A percentile compares a stretch with the other conserved stretches of the same genome.
Conservation (phyloP, 2,113 vertebrate species). For the Chauna torquata region DNA sequence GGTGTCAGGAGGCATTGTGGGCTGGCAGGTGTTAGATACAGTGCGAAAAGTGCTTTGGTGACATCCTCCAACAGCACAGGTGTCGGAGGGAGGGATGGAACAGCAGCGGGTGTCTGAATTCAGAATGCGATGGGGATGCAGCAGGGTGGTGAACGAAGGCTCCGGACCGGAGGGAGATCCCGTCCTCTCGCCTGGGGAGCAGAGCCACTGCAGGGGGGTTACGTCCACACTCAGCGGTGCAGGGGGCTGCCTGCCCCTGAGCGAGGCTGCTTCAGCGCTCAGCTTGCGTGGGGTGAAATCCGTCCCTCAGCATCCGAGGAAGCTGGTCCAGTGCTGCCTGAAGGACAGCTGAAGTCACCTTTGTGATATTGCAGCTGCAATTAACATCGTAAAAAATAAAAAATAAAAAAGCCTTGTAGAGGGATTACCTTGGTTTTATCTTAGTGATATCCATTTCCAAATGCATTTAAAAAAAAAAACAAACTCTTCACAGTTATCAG, state of each 20-base stretch:
- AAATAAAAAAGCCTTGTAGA: not conserved
- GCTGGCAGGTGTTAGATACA: not conserved
- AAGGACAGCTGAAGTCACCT: not conserved
- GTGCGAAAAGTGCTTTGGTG: not conserved
- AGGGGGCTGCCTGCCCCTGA: not conserved
- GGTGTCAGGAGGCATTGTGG: not conserved
- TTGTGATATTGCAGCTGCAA: not conserved
- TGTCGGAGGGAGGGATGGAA: not conserved
- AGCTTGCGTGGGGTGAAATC: not conserved
- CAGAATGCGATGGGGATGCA: not conserved
- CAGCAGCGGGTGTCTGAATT: not conserved
- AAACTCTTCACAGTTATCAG: not conserved
- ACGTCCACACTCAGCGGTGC: not conserved
- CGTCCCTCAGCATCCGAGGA: not conserved
- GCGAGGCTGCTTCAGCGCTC: not conserved
- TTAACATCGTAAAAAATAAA: not conserved
- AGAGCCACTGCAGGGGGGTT: not conserved
- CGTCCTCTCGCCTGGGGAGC: fast-evolving
- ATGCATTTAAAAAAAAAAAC: not conserved
- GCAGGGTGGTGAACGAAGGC: not conserved
- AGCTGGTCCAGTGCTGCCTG: not conserved
- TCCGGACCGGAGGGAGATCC: not conserved
- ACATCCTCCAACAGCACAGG: not conserved
- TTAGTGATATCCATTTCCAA: not conserved
- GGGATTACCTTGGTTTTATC: not conserved